Conservation (phyloP, 2,888 invertebrate genomes). For the Anticlea derivata region DNA sequence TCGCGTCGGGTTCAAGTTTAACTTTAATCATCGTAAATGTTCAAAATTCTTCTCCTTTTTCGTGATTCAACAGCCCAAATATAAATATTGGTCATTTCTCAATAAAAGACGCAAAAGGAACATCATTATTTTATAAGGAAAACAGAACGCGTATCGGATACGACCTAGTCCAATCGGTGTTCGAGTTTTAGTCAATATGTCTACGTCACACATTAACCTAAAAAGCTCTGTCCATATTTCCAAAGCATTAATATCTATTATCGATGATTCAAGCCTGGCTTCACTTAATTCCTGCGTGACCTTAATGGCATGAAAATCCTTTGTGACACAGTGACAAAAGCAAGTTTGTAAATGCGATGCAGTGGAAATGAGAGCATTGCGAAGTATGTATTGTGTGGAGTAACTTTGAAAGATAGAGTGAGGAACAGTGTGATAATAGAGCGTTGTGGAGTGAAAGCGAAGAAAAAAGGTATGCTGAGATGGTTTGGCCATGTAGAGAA, state of each 20-base stretch:
- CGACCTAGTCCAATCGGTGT: conserved; percentile 16
- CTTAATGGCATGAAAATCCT: conserved; percentile 9
- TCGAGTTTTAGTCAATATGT: conserved; percentile 19
- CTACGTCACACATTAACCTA: conserved; percentile 39
- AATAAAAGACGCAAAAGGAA: conserved; percentile 1
- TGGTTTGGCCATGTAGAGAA: no score
- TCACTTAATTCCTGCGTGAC: conserved; percentile 17
- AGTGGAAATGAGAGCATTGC: no score
- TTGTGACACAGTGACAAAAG: conserved; percentile 5
- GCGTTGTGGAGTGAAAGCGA: no score
- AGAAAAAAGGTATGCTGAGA: no score
- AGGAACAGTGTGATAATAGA: no score
- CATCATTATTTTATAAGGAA: conserved; percentile 33
- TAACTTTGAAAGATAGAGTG: no score
- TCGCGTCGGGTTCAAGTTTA: no score
- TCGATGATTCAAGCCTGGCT: conserved; percentile 34
- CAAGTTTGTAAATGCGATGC: no score
- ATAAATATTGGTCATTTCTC: not conserved
- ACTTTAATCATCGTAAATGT: no score
- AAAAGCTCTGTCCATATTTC: conserved; percentile 36
- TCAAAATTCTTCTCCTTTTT: no score
- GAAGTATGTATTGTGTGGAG: no score
- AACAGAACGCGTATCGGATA: conserved; percentile 38
- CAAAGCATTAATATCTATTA: conserved; percentile 34
- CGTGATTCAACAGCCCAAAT: not conserved